Evolutionary conservation across 1,140 invertebrate species (phyloP).

Genomic region (Latrodectus geometricus): DNA sequence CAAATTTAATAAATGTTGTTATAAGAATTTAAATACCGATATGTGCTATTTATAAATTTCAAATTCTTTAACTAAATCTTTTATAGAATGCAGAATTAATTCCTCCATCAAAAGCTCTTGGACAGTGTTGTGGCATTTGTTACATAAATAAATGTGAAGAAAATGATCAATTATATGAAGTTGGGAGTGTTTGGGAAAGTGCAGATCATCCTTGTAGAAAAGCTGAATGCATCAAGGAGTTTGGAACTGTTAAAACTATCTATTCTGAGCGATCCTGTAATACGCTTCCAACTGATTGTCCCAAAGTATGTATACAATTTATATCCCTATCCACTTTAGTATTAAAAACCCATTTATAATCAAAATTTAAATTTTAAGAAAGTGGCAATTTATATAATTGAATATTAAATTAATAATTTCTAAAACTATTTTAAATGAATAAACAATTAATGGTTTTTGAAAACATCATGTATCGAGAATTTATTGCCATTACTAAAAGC

Average conservation of each 20-base stretch:
- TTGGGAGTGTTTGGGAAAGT: constrained; percentile 66
- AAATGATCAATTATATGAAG: constrained; percentile 71
- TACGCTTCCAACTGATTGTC: constrained; percentile 47
- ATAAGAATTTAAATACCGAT: too few species aligned
- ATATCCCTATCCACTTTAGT: too few species aligned
- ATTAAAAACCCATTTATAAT: background rate
- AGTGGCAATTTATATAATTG: too few species aligned
- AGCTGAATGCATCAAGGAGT: constrained; percentile 64
- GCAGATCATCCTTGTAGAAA: constrained; percentile 64
- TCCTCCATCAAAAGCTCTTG: constrained; percentile 40
- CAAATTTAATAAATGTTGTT: too few species aligned
- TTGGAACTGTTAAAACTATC: constrained; percentile 43
- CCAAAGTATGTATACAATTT: constrained; percentile 18
- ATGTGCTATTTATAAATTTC: too few species aligned
- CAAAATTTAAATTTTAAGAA: too few species aligned
- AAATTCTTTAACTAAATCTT: too few species aligned
- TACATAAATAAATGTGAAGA: constrained; percentile 76
- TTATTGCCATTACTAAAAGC: too few species aligned
- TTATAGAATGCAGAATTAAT: constrained; percentile 29
- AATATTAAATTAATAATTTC: too few species aligned
- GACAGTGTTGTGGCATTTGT: constrained; percentile 80
- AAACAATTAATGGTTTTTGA: too few species aligned
- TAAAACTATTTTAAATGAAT: too few species aligned
- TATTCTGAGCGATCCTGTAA: constrained; percentile 34
- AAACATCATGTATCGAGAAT: too few species aligned